Base-by-base conservation (phyloP, 2,888 invertebrate species). In the Enchytraeus crypticus region DNA sequence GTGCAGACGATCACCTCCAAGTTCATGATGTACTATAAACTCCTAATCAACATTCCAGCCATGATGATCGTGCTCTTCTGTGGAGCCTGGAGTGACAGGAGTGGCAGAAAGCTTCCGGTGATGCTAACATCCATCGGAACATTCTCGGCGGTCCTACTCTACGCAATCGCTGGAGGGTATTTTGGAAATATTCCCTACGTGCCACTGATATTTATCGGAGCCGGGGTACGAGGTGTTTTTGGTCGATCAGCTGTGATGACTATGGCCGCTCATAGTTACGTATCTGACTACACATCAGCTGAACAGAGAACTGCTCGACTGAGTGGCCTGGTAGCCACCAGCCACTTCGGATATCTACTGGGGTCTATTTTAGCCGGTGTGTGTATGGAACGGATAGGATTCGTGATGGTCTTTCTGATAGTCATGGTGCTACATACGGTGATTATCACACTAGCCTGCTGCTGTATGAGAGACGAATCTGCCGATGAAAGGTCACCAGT, bases 231-330 rank as follows among this genome's bases (percentile, higher is more conserved):
- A 61, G 79, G 79, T 3, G 60, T 72, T 8, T 74, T 77, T 60
- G 79, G 79, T 0, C 77, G 77, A 62, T 75, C 75, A n/a, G 73
- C 77, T 0, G 71, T 79, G 4, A 74, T 79, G 23, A 77, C 76
- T 26, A 79, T 79, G 79, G 77, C 77, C 1, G 74, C 77, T 0
- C 75, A 78, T 69, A 77, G 77, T 57, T 76, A 77, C 65, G 72
- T 77, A 18, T 67, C 76, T 4, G 79, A 79, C 60, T 71, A 72
- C 21, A 74, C 73, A 4, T 70, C 71, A 59, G 64, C 66, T 32
- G 72, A 72, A 18, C 69, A 74, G 32, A 63, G 79, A 14, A 78
- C 78, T 0, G 61, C 67, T 32, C 70, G 72, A 34, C 66, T 78
- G 29, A 76, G 54, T 8, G n/a, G 55, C 21, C 71, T 78, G 8